Evolutionary conservation across 2,113 vertebrate genomes (phyloP).

Genomic region (Raja brachyura): DNA sequence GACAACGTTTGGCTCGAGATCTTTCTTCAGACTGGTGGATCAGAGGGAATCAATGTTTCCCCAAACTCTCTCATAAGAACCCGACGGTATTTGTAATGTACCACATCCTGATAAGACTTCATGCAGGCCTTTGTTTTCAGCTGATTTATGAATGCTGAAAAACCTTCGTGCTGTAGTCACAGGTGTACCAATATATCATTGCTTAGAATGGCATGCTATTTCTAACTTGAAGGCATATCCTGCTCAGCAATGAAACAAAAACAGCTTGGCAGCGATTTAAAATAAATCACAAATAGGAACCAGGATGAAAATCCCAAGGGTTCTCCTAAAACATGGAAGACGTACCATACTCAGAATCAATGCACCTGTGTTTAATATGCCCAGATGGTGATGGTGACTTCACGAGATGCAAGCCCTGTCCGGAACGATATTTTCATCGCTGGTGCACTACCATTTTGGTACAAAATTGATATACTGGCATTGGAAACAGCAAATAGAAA

Average conservation of each 20-base stretch:
- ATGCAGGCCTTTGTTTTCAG: not conserved
- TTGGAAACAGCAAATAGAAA: not conserved
- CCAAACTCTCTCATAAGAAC: not conserved
- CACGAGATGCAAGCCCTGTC: not conserved
- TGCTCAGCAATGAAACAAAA: not conserved
- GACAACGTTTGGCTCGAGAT: too few species aligned
- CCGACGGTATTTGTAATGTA: not conserved
- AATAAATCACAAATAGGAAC: not conserved
- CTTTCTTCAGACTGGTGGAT: too few species aligned
- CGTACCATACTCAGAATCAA: conserved; percentile 10
- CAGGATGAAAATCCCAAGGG: not conserved
- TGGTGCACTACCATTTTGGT: not conserved
- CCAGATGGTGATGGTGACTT: not conserved
- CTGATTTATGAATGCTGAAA: conserved; percentile 2
- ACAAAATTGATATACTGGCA: not conserved
- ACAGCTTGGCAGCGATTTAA: not conserved
- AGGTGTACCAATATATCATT: not conserved
- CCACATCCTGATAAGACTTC: not conserved
- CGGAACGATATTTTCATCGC: not conserved
- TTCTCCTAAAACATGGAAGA: too few species aligned
- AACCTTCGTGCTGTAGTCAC: not conserved
- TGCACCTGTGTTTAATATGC: not conserved
- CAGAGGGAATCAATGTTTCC: not conserved
- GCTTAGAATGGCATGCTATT: not conserved
- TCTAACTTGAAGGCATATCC: not conserved